Evolutionary conservation across 2,888 invertebrate species (phyloP).

Genomic region (Dryobota labecula): DNA sequence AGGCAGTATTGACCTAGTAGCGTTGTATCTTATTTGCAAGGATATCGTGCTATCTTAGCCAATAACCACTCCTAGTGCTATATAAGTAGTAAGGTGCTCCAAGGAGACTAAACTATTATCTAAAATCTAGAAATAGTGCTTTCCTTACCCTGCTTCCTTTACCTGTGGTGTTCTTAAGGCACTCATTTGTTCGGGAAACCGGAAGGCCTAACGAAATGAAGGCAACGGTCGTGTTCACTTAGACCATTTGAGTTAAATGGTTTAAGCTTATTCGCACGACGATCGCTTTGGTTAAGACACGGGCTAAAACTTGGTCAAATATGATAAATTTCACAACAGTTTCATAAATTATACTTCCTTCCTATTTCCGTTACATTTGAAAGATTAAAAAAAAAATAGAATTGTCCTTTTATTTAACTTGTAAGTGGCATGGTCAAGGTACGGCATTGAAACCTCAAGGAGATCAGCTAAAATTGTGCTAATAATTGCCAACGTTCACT

Average conservation of each 20-base stretch:
- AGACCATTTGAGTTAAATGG: background rate
- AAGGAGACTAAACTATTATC: background rate
- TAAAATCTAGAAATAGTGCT: background rate
- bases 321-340: background rate
- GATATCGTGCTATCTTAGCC: constrained; percentile 11
- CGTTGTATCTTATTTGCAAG: constrained; percentile 28
- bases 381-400: background rate
- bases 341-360: constrained; percentile 11
- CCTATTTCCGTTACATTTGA: background rate
- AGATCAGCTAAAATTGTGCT: constrained; percentile 34
- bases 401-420: constrained; percentile 1
- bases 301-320: background rate
- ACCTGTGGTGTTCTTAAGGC: background rate
- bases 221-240: background rate
- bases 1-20: background rate
- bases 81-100: background rate
- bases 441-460: constrained; percentile 55
- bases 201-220: background rate
- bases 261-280: background rate
- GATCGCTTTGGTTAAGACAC: background rate
- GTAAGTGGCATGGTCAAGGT: constrained; percentile 35
- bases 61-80: background rate
- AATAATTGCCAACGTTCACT: constrained; percentile 44
- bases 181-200: background rate
- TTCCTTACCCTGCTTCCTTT: background rate